Evolutionary conservation across 2,888 invertebrate species (phyloP).

Genomic region (Drymonia ruficornis): DNA sequence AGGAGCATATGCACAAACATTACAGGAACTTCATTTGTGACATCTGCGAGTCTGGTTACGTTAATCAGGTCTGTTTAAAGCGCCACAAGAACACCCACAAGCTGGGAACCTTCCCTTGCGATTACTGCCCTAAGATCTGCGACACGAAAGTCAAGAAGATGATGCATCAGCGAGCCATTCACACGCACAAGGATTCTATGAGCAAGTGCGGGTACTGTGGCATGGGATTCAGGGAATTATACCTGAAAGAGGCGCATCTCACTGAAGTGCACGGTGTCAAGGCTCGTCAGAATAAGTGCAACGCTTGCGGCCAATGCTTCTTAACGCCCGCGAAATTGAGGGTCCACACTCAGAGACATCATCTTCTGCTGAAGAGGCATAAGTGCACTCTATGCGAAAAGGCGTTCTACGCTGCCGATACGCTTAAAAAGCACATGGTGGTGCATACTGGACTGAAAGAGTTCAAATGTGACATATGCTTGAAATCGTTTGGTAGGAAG

Average conservation of each 20-base stretch:
- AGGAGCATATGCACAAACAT: neutral
- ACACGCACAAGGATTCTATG: neutral
- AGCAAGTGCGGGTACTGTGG: neutral
- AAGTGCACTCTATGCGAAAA: slow-evolving; percentile 30
- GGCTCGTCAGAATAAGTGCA: slow-evolving; percentile 31
- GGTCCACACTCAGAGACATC: slow-evolving; percentile 63
- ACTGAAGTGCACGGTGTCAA: slow-evolving; percentile 35
- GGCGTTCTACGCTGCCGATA: slow-evolving; percentile 14
- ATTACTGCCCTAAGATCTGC: neutral
- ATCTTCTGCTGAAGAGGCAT: slow-evolving; percentile 40
- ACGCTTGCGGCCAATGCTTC: slow-evolving; percentile 42
- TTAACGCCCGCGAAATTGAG: slow-evolving; percentile 28
- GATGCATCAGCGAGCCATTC: neutral
- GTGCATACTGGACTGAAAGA: slow-evolving; percentile 61
- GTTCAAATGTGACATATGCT: slow-evolving; percentile 61
- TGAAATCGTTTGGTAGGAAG: slow-evolving; percentile 49
- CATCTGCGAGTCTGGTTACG: slow-evolving; percentile 44
- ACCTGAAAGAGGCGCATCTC: slow-evolving; percentile 42
- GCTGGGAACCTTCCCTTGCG: neutral
- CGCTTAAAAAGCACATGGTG: slow-evolving; percentile 53
- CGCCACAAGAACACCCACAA: neutral
- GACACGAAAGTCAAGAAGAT: slow-evolving; percentile 2
- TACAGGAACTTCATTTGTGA: neutral
- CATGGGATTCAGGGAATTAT: slow-evolving; percentile 18
- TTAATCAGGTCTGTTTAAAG: neutral